Base-by-base conservation (phyloP, 2,888 invertebrate genomes). In the Agrilus biguttatus region DNA sequence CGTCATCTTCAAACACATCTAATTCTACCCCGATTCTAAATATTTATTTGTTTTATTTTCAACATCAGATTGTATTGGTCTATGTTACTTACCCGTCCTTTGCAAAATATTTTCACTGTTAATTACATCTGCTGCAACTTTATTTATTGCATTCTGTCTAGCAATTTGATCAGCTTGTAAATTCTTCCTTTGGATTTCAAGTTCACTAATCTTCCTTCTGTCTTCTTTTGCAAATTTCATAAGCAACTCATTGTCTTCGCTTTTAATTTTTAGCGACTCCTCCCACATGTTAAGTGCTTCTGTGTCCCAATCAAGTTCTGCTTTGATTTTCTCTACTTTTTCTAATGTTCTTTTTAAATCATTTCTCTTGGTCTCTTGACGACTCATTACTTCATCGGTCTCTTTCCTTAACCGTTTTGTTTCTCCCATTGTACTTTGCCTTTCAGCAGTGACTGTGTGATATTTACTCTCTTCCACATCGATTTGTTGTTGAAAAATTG, bases 211-310 rank as follows among this genome's bases (percentile, higher is more conserved):
- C 51, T 72, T 76, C 40, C 76, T 74, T 14, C 77, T 66, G 59
- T 88, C 87, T 49, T 80, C 77, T 55, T 77, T 74, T 43, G 80
- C 78, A 51, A 80, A 83, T 55, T 77, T 77, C 52, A 79, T 77
- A 36, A 87, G 75, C n/a, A 84, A 64, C 23, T 73, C 69, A 50
- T 80, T 83, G 45, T 83, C 80, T 39, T 78, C 77, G 36, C 81
- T 75, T 33, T 76, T 75, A 45, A 78, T 72, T 49, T 76, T 74
- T 44, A 87, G 69, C 1, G 79, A 75, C 36, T 82, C 78, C 21
- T 80, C 76, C 82, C 83, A 85, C 40, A 80, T 79, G 37, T 74
- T 67, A 41, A 86, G 58, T 0, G 79, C 79, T 14, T 75, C 75
- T 21, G 75, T 69, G 49, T 82, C 83, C 60, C 82, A 79, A 45